A percentile compares a stretch with the other conserved stretches of the same genome.
Conservation (phyloP, 1,140 invertebrate genomes). For the Phortica variegata region DNA sequence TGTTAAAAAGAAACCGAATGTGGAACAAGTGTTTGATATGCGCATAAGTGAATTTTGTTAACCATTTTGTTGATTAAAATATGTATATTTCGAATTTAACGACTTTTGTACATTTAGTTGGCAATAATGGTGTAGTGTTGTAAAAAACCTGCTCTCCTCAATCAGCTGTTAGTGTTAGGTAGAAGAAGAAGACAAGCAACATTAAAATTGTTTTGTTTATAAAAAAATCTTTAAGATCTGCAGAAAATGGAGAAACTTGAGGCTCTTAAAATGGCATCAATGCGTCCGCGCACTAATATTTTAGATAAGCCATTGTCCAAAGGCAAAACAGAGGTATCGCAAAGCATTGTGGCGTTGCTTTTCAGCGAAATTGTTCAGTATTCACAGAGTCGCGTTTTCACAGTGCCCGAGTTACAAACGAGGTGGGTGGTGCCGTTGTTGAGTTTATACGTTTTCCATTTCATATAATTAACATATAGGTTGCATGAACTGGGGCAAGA, state of each 20-base stretch:
- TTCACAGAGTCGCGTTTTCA: conserved; percentile 93
- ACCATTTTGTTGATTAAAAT: no score
- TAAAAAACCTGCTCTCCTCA: no score
- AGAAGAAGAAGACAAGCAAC: no score
- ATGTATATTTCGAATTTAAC: no score
- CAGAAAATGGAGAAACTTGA: conserved; percentile 46
- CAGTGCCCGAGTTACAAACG: conserved; percentile 87
- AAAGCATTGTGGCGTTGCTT: conserved; percentile 91
- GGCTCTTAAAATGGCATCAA: conserved; percentile 52
- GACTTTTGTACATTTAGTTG: no score
- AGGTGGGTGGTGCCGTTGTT: conserved; percentile 23
- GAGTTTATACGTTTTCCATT: neutral
- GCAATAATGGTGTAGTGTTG: no score
- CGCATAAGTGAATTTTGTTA: no score
- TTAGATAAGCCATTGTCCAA: conserved; percentile 89
- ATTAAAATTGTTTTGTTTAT: neutral
- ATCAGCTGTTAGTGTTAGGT: conserved; percentile 18
- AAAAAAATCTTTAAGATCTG: neutral
- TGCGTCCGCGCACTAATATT: conserved; percentile 74
- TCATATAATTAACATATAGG: conserved; percentile 58
- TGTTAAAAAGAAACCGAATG: no score
- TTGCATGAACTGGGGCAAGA: conserved; percentile 91
- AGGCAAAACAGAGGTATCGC: conserved; percentile 87
- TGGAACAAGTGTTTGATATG: no score
- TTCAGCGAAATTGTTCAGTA: conserved; percentile 99